These are phyloP conservation scores for Circaetus cinerascens DNA, from an alignment of 2,113 vertebrate species.

Conservation along the genomic window DNA sequence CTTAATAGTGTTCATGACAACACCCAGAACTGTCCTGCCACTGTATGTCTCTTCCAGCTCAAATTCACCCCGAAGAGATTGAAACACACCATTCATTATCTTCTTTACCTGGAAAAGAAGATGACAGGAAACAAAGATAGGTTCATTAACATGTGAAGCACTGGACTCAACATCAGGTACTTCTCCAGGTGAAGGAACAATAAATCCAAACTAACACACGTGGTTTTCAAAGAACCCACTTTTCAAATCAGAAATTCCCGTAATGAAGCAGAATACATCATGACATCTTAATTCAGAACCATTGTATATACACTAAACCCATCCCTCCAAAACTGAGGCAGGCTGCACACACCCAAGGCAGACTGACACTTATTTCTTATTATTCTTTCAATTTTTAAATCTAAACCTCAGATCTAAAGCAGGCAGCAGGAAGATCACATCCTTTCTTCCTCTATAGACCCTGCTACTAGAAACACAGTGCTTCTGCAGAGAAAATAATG, in stretches of 20 bases:
- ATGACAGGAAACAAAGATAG: not conserved
- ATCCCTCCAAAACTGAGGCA: not conserved
- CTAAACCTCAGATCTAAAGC: not conserved
- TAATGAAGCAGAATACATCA: not conserved
- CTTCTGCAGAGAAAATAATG: accelerated
- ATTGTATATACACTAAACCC: not conserved
- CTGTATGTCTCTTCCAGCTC: constrained; percentile 84
- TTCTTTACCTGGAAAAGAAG: constrained; percentile 85
- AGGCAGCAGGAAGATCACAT: not conserved
- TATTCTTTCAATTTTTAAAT: not conserved
- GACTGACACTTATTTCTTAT: not conserved
- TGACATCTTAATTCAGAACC: not conserved
- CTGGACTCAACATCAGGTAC: not conserved
- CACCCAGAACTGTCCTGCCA: constrained; percentile 81
- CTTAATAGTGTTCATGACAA: constrained; percentile 91
- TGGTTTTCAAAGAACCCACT: not conserved
- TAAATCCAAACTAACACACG: not conserved
- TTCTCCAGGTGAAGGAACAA: not conserved
- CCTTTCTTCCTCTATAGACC: not conserved
- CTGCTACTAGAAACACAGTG: not conserved
- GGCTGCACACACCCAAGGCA: not conserved
- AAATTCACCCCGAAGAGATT: constrained; percentile 87
- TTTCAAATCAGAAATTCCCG: not conserved
- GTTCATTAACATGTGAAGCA: not conserved
- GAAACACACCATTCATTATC: constrained; percentile 96